These are phyloP conservation scores for Xiphophorus couchianus DNA, from an alignment of 2,113 vertebrate species.

Conservation along the genomic window DNA sequence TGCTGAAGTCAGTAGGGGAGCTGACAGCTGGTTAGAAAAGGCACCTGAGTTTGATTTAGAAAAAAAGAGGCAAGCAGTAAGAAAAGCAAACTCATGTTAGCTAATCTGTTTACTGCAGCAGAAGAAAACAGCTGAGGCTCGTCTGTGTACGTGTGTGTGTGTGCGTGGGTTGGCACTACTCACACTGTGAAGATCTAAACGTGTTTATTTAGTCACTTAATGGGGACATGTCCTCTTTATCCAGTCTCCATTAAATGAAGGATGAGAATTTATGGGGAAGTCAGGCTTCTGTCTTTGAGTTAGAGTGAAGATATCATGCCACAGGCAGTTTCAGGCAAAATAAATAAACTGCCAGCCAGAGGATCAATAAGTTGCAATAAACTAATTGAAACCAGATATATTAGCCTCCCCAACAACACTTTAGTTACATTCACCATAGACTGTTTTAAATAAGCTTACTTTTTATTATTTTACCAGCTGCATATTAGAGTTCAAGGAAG, in stretches of 20 bases:
- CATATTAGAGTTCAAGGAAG: no score
- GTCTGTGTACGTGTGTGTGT: slow-evolving; percentile 2
- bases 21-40: slow-evolving; percentile 18
- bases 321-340: slow-evolving; percentile 14
- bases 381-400: slow-evolving; percentile 10
- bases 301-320: not conserved
- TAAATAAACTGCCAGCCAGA: slow-evolving; percentile 31
- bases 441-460: no score
- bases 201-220: not conserved
- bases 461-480: no score
- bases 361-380: slow-evolving; percentile 21
- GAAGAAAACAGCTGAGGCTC: slow-evolving; percentile 53
- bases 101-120: slow-evolving; percentile 49
- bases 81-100: slow-evolving; percentile 33
- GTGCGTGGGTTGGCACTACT: not conserved
- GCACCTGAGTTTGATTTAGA: slow-evolving; percentile 32
- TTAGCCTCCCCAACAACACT: no score
- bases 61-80: slow-evolving; percentile 6
- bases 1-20: slow-evolving; percentile 46
- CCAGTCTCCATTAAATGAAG: not conserved
- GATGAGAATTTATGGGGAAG: not conserved
- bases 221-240: not conserved
- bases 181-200: not conserved
- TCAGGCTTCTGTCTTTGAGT: not conserved
- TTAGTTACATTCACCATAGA: no score